Evolutionary conservation across 2,113 vertebrate genomes (phyloP), one percentile per base, ranked within the genome.

Genomic region (Ptilonorhynchus violaceus): DNA sequence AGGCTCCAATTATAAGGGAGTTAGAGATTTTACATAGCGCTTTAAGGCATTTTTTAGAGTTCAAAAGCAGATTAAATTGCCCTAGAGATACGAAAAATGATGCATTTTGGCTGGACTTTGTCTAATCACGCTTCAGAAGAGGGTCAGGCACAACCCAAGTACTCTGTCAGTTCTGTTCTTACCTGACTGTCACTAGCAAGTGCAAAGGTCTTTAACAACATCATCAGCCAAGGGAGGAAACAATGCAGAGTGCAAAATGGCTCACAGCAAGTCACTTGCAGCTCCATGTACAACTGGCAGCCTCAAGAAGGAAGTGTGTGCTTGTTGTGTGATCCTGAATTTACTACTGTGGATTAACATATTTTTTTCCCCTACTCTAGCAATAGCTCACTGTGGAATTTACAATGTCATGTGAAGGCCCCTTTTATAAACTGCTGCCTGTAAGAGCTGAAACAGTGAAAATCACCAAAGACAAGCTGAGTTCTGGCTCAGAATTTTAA

Each of bases 401-500:
- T 96, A 88, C 80, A 86, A 33, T 86, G 56, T 70, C 89, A 91
- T 64, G 30, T 64, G 76, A 91, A 93, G 90, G 67, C 31, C 28
- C 3, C 64, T 91, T 88, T 88, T 91, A 91, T 91, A 94, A 93
- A 78, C 73, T 91, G 69, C 83, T 92, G 75, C 83, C 76, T 91
- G 64, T 44, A 93, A 68, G 5, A 92, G 84, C 60, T 92, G 76
- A 74, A 92, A 85, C 58, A 86, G 58, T 78, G 81, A 81, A 92
- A 94, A 92, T 53, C 88, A 90, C 79, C 49, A 70, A 90, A 93
- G 88, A 53, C 85, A 78, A 83, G 47, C 52, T 33, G 49, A 85
- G 64, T 60, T 81, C 76, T 93, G 95, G 60, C 66, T 93, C 49
- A 68, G 95, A 92, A 94, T 94, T 93, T 85, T 91, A 94, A 91